Evolutionary conservation across 2,888 invertebrate genomes (phyloP), one percentile per base, ranked within the genome.

Genomic region (Eubasilissa splendida): DNA sequence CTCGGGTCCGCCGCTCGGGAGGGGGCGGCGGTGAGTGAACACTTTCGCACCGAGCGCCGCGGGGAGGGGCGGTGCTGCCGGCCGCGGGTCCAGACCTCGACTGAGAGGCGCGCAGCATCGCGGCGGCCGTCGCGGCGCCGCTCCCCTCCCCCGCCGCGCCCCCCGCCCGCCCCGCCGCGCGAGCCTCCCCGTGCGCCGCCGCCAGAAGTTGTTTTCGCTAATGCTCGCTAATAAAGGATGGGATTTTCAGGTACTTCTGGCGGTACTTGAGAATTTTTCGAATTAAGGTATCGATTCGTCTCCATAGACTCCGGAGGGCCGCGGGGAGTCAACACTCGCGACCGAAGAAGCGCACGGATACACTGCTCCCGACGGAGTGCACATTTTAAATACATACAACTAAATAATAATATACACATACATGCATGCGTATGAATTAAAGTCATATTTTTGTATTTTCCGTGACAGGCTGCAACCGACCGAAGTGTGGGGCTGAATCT

Each of bases 61-160:
- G 80, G 83, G 82, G 80, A 76, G 79, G 82, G 74, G 77, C 75
- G 80, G 85, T 86, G 80, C 85, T 75, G 86, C 81, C 71, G 79
- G 58, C 70, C 73, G 85, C 85, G 87, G 87, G 88, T 88, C 88
- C 89, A 88, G 89, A 88, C 88, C 92, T 92, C 92, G 91, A 93
- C 93, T 92, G 92, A 92, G 92, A 92, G 90, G 90, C 92, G 90
- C 90, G 89, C 90, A 90, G 92, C 92, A 92, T 92, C 92, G 91
- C 91, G 90, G 90, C 90, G 86, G 87, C 87, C 89, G 90, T 88
- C 89, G 88, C 89, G 88, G 88, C 88, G 83, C 76, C 83, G 82
- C 81, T 81, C 82, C 83, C 83, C 80, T 7, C 65, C 59, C 60
- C 70, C 60, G 63, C 60, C 58, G 78, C 73, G 80, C 71, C 74